phyloP scores from a whole-genome alignment of 2,888 invertebrate species.

The Mellilla xanthometata region DNA sequence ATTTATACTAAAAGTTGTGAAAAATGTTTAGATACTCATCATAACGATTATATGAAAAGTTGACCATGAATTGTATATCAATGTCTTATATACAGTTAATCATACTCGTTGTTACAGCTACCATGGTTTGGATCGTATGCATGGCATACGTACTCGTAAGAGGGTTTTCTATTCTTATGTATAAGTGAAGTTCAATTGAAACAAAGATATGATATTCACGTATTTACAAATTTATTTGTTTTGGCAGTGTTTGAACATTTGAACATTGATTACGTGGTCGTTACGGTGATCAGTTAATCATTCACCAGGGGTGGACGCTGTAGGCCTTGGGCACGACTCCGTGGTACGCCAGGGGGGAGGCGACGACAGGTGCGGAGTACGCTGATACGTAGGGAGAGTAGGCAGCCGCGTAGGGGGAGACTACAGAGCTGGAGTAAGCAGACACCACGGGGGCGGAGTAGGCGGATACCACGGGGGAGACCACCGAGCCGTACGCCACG shows the following conservation, averaged over 20 bases:
- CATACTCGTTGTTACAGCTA: too few species aligned
- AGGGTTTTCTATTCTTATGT: too few species aligned
- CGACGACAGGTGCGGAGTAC: constrained; percentile 19
- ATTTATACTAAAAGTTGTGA: too few species aligned
- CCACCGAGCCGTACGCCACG: constrained; percentile 41
- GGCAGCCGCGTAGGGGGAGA: constrained; percentile 4
- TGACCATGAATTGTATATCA: too few species aligned
- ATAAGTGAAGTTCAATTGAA: background rate
- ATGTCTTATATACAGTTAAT: too few species aligned
- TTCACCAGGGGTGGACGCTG: constrained; percentile 44
- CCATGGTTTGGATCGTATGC: too few species aligned
- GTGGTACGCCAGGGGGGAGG: constrained; percentile 33
- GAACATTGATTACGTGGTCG: constrained; percentile 3
- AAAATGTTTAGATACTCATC: too few species aligned
- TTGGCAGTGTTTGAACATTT: constrained; percentile 18
- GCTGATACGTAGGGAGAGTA: constrained; percentile 21
- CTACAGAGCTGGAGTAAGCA: constrained; percentile 38
- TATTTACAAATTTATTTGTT: constrained; percentile 18
- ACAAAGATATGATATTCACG: background rate
- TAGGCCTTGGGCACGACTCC: constrained; percentile 40
- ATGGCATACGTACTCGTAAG: too few species aligned
- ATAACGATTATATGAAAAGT: too few species aligned
- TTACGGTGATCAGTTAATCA: constrained; percentile 9
- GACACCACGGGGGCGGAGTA: constrained; percentile 34
- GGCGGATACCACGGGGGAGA: constrained; percentile 36